Base-by-base conservation (phyloP, 2,888 invertebrate species). In the Neoascia interrupta region DNA sequence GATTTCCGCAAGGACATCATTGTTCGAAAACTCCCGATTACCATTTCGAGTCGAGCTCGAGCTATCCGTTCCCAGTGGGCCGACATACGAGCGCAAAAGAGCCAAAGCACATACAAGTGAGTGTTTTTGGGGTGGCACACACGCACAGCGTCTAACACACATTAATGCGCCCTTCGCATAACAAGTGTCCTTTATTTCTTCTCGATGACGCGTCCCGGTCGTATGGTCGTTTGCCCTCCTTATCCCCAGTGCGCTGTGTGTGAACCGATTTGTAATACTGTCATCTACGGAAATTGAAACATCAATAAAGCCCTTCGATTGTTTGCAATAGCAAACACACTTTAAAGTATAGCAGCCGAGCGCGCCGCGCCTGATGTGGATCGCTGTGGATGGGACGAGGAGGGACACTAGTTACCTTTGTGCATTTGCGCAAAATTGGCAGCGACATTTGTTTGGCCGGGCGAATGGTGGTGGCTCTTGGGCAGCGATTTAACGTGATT, bases 211-310 rank as follows among this genome's bases (percentile, higher is more conserved):
- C 51, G 31, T 56, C n/a, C 18, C 8, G 18, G 49, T 39, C 21
- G 45, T 15, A 31, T 31, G 41, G 45, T 74, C 43, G 61, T 54
- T 63, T 63, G 37, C 36, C 56, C 43, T 21, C 26, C 43, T 13
- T 23, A 31, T 26, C 53, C 23, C 37, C 3, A 47, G 18, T 13
- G 37, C 6, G 3, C n/a, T 53, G 54, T 68, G 61, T 79, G 61
- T 66, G 70, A 81, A 81, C 74, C 83, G 81, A 83, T 83, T 83
- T 83, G 83, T 83, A 83, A 83, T 81, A 81, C 83, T 83, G 83
- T 83, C 83, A 79, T 82, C 81, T 73, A 76, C 83, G 83, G 83
- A 83, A 83, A 83, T 83, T 83, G 83, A 81, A 83, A 83, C 83
- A 83, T 83, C 83, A 83, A 83, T 81, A 83, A 82, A 73, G 79